Evolutionary conservation across 2,113 vertebrate species (phyloP).

Genomic region (Athene noctua): DNA sequence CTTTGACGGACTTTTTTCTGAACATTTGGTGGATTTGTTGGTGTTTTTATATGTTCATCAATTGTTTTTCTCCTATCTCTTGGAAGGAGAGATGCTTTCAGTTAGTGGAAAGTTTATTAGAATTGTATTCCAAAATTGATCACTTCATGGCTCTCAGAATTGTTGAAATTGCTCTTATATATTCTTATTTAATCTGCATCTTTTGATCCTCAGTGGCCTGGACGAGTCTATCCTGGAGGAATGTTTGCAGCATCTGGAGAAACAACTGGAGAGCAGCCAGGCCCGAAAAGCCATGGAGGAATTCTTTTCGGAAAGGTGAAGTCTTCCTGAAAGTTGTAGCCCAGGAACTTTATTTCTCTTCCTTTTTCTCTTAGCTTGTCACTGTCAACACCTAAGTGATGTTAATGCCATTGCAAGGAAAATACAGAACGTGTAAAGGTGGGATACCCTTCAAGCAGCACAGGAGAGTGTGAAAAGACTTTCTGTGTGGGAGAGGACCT

Average conservation of each 20-base stretch:
- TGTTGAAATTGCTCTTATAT: background rate
- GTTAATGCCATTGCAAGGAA: background rate
- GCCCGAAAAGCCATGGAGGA: conserved; percentile 98
- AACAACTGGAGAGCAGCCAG: conserved; percentile 93
- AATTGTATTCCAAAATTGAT: background rate
- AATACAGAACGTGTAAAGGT: background rate
- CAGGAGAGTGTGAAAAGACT: background rate
- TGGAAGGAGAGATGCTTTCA: background rate
- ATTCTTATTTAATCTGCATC: background rate
- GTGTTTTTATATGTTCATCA: background rate
- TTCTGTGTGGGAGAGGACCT: background rate
- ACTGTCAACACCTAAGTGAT: background rate
- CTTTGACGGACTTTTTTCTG: background rate
- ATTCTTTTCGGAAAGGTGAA: conserved; percentile 95
- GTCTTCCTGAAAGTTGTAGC: background rate
- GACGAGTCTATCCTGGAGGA: conserved; percentile 95
- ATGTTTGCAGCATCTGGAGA: conserved; percentile 94
- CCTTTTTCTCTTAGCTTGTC: background rate
- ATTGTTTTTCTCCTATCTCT: background rate
- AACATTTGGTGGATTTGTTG: background rate
- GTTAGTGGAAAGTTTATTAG: background rate
- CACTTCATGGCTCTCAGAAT: background rate
- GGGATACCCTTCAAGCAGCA: background rate
- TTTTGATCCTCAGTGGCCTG: conserved; percentile 80
- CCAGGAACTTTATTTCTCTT: background rate